Evolutionary conservation across 2,113 vertebrate genomes (phyloP).

Genomic region (Chloebia gouldiae): DNA sequence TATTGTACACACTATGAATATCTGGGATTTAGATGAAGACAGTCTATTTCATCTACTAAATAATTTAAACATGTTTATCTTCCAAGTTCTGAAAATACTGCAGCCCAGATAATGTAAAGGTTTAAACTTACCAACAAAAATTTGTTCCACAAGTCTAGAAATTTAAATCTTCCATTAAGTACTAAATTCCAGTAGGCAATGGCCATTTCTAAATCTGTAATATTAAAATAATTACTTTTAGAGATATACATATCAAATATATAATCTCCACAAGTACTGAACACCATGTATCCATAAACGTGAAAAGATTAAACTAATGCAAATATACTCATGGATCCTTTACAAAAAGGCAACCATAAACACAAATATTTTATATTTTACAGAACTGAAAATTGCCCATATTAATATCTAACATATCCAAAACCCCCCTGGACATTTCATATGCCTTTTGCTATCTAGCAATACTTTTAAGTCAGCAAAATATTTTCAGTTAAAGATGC

Average conservation of each 20-base stretch:
- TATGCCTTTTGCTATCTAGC: neutral
- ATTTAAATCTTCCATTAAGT: constrained; percentile 91
- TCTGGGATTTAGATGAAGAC: neutral
- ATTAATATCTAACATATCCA: neutral
- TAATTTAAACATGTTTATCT: neutral
- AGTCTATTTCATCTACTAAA: neutral
- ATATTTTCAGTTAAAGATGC: neutral
- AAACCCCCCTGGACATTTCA: neutral
- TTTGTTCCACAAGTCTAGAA: constrained; percentile 90
- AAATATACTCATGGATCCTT: neutral
- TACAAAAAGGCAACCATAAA: neutral
- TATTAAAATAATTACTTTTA: constrained; percentile 70
- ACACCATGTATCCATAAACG: neutral
- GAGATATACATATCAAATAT: constrained; percentile 44
- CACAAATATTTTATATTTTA: neutral
- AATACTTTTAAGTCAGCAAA: neutral
- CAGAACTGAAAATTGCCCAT: neutral
- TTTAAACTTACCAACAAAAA: constrained; percentile 88
- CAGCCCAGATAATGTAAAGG: constrained; percentile 27
- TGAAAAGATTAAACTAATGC: neutral
- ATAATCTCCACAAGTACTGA: neutral
- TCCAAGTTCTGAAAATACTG: constrained; percentile 10
- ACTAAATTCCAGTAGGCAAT: constrained; percentile 92
- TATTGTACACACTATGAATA: neutral
- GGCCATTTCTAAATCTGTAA: constrained; percentile 91